Evolutionary conservation across 2,888 invertebrate species (phyloP).

Genomic region (Calameuta filiformis): DNA sequence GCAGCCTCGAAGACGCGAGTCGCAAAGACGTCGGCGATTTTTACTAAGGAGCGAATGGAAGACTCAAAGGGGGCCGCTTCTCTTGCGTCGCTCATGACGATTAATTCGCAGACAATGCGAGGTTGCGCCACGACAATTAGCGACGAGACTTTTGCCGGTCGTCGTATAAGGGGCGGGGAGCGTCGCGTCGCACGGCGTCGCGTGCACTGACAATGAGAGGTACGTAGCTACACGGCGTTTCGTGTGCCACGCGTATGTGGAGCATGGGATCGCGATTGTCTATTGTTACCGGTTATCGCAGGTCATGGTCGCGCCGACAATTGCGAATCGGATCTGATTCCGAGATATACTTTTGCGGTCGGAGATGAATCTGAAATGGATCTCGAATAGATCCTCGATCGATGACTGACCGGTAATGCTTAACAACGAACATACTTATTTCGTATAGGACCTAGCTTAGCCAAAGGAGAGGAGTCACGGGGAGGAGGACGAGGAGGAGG

Average conservation of each 20-base stretch:
- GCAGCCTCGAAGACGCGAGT: background rate
- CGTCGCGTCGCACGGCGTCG: constrained; percentile 34
- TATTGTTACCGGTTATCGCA: constrained; percentile 55
- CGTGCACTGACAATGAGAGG: constrained; percentile 16
- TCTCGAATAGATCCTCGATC: background rate
- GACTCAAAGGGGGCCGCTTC: constrained; percentile 16
- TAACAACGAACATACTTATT: background rate
- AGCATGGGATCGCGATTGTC: constrained; percentile 63
- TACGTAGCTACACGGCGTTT: constrained; percentile 22
- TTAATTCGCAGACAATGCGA: constrained; percentile 53
- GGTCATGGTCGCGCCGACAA: constrained; percentile 53
- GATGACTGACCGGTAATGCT: background rate
- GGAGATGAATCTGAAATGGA: background rate
- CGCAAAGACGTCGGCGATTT: background rate
- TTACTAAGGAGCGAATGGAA: background rate
- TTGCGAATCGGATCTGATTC: background rate
- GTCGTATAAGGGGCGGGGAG: constrained; percentile 21
- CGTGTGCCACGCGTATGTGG: constrained; percentile 56
- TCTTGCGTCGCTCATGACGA: constrained; percentile 53
- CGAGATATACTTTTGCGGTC: background rate
- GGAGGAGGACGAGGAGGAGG: no score
- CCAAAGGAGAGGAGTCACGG: background rate
- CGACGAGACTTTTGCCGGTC: constrained; percentile 50
- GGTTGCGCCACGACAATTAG: constrained; percentile 56
- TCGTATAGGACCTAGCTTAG: background rate